phyloP scores from a whole-genome alignment of 2,888 invertebrate genomes.

The Coelinius sp. region DNA sequence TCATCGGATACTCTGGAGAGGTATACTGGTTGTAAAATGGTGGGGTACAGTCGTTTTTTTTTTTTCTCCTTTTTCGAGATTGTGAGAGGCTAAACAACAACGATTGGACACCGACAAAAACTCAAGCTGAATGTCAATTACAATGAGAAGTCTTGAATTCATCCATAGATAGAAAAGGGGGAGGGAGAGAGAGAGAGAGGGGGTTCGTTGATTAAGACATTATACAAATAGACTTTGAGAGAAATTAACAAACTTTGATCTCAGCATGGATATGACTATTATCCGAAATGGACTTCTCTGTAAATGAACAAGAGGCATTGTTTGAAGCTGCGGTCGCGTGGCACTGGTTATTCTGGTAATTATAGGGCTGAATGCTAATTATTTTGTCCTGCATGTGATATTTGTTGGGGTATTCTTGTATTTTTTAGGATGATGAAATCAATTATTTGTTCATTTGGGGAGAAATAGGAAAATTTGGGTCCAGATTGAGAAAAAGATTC shows the following conservation, averaged over 20 bases:
- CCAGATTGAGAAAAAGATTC: too few relatives aligned
- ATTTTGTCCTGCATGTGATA: neutral
- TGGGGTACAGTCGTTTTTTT: slow-evolving; percentile 16
- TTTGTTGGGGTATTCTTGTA: neutral
- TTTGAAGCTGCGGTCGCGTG: slow-evolving; percentile 6
- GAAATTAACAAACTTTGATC: neutral
- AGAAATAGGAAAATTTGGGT: too few relatives aligned
- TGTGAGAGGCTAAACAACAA: slow-evolving; percentile 5
- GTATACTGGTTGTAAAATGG: neutral
- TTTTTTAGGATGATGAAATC: too few relatives aligned
- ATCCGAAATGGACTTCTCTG: neutral
- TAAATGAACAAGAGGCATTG: neutral
- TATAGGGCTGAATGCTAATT: neutral
- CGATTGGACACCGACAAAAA: neutral
- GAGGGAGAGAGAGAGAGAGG: too few relatives aligned
- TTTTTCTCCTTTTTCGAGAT: slow-evolving; percentile 4
- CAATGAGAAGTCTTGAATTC: neutral
- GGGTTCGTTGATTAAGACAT: too few relatives aligned
- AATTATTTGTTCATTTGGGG: too few relatives aligned
- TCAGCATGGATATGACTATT: neutral
- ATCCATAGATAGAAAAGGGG: too few relatives aligned
- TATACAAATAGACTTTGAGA: neutral
- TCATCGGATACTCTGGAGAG: slow-evolving; percentile 39
- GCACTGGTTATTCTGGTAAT: neutral
- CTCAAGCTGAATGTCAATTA: slow-evolving; percentile 9